Evolutionary conservation across 2,797 vertebrate genomes (phyloP), one percentile per base, ranked within the genome.

Genomic region (Xyrichtys novacula): DNA sequence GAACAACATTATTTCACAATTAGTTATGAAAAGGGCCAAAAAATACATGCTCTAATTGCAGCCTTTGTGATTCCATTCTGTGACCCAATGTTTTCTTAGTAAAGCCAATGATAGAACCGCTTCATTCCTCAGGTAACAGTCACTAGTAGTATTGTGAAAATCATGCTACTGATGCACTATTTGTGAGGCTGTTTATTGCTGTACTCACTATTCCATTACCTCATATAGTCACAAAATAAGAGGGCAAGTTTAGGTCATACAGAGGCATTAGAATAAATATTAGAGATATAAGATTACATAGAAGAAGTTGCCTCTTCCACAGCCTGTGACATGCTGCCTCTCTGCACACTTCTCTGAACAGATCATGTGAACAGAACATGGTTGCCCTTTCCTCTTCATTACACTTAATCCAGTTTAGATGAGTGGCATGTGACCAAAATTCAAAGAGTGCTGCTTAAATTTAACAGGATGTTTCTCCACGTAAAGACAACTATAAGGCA

Each of bases 361-460:
- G 55, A 23, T 76, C 59, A 74, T 70, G 73, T 77, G 75, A 64
- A 39, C 34, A 20, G 52, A 57, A 52, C 26, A 44, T 40, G 64
- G n/a, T 22, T 12, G 11, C 3, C 5, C n/a, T 23, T 54, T 25
- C 14, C 14, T 17, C 26, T 31, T 65, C 16, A 16, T 31, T 36
- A 9, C 28, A 46, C 32, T 28, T 74, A 78, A 81, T 65, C 34
- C 23, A 47, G 15, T 85, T 80, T 23, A 28, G 14, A 49, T 59
- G 10, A 50, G 50, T 38, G 31, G 11, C 81, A 76, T 76, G 77
- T 78, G 79, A 87, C 67, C 26, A 15, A 38, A 62, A 62, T 43
- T 62, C 20, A 71, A 32, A 53, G 25, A 44, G 40, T 7, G 29
- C 63, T 49, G 60, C 53, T 42, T 16, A 5, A 36, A 56, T 55